A percentile compares a stretch with the other conserved stretches of the same genome.
These are phyloP conservation scores for Podilymbus podiceps DNA, from an alignment of 2,113 vertebrate genomes.

Conservation along the genomic window DNA sequence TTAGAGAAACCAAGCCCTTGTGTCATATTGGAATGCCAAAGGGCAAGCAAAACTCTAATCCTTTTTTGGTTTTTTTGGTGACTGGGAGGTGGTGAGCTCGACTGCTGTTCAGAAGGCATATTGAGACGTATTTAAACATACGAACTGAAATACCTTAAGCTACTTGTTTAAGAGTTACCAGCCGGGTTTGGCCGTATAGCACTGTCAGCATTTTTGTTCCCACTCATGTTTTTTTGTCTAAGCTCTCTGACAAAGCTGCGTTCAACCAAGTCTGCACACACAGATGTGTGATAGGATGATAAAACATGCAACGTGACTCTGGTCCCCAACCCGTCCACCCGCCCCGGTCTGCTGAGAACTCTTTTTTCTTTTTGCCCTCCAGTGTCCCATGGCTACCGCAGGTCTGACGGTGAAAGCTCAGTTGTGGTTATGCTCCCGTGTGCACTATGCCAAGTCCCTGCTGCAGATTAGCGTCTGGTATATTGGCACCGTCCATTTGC, in stretches of 20 bases:
- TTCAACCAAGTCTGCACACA: fast-evolving
- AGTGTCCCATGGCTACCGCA: fast-evolving
- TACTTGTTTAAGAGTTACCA: not conserved
- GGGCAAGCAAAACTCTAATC: not conserved
- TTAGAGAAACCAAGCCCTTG: not conserved
- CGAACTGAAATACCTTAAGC: not conserved
- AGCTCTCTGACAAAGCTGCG: fast-evolving
- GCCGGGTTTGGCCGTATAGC: fast-evolving
- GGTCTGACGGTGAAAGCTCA: not conserved
- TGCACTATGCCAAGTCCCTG: fast-evolving
- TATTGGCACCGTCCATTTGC: not conserved
- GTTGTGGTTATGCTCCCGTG: fast-evolving
- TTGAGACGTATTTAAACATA: not conserved
- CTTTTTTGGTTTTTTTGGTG: too few species aligned
- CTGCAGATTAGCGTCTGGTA: not conserved
- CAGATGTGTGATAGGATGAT: fast-evolving
- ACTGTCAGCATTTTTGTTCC: fast-evolving
- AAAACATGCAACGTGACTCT: fast-evolving
- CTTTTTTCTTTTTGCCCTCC: fast-evolving
- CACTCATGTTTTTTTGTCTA: fast-evolving
- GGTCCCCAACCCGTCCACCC: fast-evolving
- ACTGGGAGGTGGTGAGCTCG: not conserved
- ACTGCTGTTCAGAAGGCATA: not conserved
- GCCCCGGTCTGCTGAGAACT: not conserved
- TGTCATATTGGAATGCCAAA: not conserved